A percentile compares a stretch with the other conserved stretches of the same genome.
Evolutionary conservation across 2,888 invertebrate genomes (phyloP).

Genomic region (Agriopis aurantiaria): DNA sequence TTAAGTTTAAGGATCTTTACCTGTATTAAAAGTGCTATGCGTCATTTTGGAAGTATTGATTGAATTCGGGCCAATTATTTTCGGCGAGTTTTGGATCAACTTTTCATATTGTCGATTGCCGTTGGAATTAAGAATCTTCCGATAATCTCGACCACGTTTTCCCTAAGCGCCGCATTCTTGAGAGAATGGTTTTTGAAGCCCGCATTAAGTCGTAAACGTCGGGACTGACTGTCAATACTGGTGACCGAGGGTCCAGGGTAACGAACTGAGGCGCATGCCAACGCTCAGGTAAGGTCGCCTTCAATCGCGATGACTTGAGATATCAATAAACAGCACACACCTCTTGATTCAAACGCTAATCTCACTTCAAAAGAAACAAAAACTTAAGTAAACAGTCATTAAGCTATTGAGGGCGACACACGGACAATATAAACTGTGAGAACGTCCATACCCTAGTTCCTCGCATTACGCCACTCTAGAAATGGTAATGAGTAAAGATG

Average conservation of each 20-base stretch:
- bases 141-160: slow-evolving; percentile 47
- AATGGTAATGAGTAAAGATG: slow-evolving; percentile 62
- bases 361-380: slow-evolving; percentile 16
- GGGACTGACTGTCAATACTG: slow-evolving; percentile 68
- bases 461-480: slow-evolving; percentile 58
- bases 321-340: slow-evolving; percentile 24
- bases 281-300: slow-evolving; percentile 58
- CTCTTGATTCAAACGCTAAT: slow-evolving; percentile 12
- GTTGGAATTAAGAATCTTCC: slow-evolving; percentile 15
- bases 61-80: slow-evolving; percentile 9
- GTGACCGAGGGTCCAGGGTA: slow-evolving; percentile 58
- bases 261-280: slow-evolving; percentile 63
- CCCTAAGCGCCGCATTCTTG: slow-evolving; percentile 45
- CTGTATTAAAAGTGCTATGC: slow-evolving; percentile 14
- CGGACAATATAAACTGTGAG: slow-evolving; percentile 51
- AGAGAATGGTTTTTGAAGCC: slow-evolving; percentile 49
- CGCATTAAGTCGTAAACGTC: slow-evolving; percentile 62
- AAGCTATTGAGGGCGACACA: slow-evolving; percentile 30
- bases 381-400: slow-evolving; percentile 30
- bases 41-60: slow-evolving; percentile 18
- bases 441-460: slow-evolving; percentile 61
- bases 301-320: slow-evolving; percentile 45
- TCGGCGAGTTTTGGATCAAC: background rate
- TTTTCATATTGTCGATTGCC: slow-evolving; percentile 11
- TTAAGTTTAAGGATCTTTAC: background rate